A percentile compares a stretch with the other conserved stretches of the same genome.
Evolutionary conservation across 37 sponge, comb jelly and placozoan genomes (phyloP).

Genomic region (Halichondria panicea): DNA sequence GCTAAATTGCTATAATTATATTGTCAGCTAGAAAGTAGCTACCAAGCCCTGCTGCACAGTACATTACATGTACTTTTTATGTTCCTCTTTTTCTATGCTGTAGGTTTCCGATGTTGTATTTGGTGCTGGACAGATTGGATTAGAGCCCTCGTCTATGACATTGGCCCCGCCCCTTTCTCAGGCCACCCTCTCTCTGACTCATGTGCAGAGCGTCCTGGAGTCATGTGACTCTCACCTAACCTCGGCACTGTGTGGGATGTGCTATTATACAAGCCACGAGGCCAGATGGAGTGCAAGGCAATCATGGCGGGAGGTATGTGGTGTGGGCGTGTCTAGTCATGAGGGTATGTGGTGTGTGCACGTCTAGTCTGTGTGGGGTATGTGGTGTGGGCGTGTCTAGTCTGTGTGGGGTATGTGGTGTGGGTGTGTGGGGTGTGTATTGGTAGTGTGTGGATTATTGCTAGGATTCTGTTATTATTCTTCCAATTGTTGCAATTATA

Average conservation of each 20-base stretch:
- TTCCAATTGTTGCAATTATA: no score
- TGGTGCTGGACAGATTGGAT: constrained; percentile 82
- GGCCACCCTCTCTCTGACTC: constrained; percentile 40
- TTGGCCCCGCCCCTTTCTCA: constrained; percentile 16
- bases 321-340: no score
- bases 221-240: constrained; percentile 31
- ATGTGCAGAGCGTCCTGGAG: constrained; percentile 30
- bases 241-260: constrained; percentile 45
- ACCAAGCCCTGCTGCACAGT: not conserved
- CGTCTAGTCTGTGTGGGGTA: not conserved
- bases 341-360: not conserved
- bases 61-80: not conserved
- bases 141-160: constrained; percentile 27
- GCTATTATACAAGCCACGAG: constrained; percentile 57
- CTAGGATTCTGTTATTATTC: no score
- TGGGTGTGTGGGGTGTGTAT: no score
- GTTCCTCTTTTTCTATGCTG: not conserved
- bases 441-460: no score
- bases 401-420: constrained; percentile 2
- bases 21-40: no score
- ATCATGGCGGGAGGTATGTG: constrained; percentile 27
- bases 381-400: not conserved
- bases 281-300: constrained; percentile 29
- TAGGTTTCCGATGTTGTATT: constrained; percentile 53
- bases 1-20: no score